Percentiles rank a stretch among this genome's conserved stretches.
These are phyloP conservation scores for Pachliopta kotzebuea DNA, from an alignment of 2,888 invertebrate genomes.

Conservation along the genomic window DNA sequence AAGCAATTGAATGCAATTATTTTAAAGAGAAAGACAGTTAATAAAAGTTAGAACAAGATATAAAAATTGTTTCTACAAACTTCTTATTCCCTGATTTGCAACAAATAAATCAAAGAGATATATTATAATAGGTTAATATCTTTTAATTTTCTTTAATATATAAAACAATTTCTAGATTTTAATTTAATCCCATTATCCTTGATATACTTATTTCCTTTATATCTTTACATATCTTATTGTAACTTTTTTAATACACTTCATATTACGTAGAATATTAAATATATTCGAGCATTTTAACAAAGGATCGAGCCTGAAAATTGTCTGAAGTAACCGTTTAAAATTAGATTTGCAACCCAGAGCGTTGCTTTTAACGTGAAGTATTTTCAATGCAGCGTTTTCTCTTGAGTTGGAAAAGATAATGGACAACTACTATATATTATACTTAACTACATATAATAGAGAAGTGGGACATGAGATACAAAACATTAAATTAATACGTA, in stretches of 20 bases:
- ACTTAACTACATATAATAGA: neutral
- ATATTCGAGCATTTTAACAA: conserved; percentile 6
- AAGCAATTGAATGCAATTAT: no score
- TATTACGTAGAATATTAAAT: neutral
- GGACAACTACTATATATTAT: conserved; percentile 1
- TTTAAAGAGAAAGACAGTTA: no score
- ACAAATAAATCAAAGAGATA: no score
- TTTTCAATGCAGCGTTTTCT: conserved; percentile 14
- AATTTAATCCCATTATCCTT: neutral
- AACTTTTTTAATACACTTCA: neutral
- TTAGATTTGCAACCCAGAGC: conserved; percentile 17
- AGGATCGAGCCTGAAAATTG: conserved; percentile 5
- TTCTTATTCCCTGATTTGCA: no score
- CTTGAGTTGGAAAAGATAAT: conserved; percentile 1
- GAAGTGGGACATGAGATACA: neutral
- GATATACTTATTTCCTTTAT: neutral
- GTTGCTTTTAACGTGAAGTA: conserved; percentile 18
- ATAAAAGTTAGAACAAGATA: no score
- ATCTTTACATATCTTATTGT: neutral
- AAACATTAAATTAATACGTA: no score
- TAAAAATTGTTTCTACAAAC: no score
- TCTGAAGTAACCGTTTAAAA: conserved; percentile 14
- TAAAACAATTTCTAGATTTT: neutral
- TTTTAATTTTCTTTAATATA: no score
- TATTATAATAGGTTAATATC: no score